These are phyloP conservation scores for Urophycis tenuis DNA, from an alignment of 2,797 vertebrate genomes.

Conservation along the genomic window DNA sequence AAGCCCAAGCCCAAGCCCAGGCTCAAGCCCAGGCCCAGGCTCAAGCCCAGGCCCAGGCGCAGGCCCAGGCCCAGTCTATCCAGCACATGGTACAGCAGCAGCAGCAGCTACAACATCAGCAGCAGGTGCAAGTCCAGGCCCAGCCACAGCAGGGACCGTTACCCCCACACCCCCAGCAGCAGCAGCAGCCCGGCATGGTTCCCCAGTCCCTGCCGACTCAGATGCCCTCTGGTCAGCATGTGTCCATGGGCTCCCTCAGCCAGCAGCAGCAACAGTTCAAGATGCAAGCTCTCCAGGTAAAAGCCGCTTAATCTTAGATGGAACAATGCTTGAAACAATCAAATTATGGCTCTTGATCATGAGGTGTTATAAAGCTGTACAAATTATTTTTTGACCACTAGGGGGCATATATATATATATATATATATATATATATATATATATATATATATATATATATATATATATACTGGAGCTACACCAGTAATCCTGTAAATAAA, in stretches of 20 bases:
- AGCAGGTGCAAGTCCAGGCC: constrained; percentile 64
- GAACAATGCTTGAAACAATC: neutral
- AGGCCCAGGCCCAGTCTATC: constrained; percentile 61
- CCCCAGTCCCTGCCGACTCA: constrained; percentile 78
- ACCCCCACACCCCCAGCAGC: constrained; percentile 69
- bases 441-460: too few species aligned
- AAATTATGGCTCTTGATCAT: neutral
- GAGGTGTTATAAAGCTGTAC: neutral
- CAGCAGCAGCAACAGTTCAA: constrained; percentile 80
- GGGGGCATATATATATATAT: neutral
- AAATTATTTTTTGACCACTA: neutral
- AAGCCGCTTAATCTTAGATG: neutral
- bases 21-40: constrained; percentile 37
- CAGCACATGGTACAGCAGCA: constrained; percentile 3
- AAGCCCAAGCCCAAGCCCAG: constrained; percentile 50
- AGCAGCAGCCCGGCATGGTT: constrained; percentile 73
- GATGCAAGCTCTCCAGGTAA: constrained; percentile 78
- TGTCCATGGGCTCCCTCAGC: constrained; percentile 69
- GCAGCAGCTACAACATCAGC: constrained; percentile 46
- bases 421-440: too few species aligned
- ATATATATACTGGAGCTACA: too few species aligned
- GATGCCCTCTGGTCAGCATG: constrained; percentile 75
- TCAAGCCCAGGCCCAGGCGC: constrained; percentile 48
- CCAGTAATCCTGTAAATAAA: neutral
- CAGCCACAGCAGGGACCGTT: constrained; percentile 72